Base-by-base conservation (phyloP, 2,113 vertebrate species). In the Acrocephalus kingi region DNA sequence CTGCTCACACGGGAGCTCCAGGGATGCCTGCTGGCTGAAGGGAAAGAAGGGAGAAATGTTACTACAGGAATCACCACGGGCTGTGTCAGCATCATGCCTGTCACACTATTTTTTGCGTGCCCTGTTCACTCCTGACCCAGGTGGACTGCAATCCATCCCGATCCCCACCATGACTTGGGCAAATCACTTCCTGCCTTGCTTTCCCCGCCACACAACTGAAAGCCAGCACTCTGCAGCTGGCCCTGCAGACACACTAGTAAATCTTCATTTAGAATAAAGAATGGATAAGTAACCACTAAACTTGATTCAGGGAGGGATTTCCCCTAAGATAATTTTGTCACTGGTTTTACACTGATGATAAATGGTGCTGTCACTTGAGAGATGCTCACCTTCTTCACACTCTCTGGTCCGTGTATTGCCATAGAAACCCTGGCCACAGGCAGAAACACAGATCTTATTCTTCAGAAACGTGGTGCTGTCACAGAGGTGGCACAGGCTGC, bases 341-440 rank as follows among this genome's bases (percentile, higher is more conserved):
- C 46, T 66, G 43, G 35, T 31, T 89, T 52, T 35, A 33, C 52
- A 15, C 1, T 15, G 39, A 49, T 15, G 48, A 78, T 28, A 48
- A 77, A 75, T 4, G 27, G 16, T 35, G 68, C 25, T 69, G 43
- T 63, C 24, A 30, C 46, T 5, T 1, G 22, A 71, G 24, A 77
- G n/a, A 67, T 37, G 63, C 90, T 98, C 96, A 99, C 99, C 98
- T 89, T 98, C 87, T 80, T 98, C 86, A 94, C 99, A 99, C 33
- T 93, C 95, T 67, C 98, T 97, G 61, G 94, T 98, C 95, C 75
- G 56, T 10, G 39, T 73, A 76, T 98, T 98, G 20, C 96, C 88
- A 25, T 98, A 98, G 96, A 98, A 98, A 51, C 98, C 98, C 11
- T 71, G 98, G 45, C 98, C 97, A 94, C 99, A 99, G 95, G 97